A percentile compares a stretch with the other conserved stretches of the same genome.
These are phyloP conservation scores for Cantharis flavilabris DNA, from an alignment of 2,888 invertebrate species.

Conservation along the genomic window DNA sequence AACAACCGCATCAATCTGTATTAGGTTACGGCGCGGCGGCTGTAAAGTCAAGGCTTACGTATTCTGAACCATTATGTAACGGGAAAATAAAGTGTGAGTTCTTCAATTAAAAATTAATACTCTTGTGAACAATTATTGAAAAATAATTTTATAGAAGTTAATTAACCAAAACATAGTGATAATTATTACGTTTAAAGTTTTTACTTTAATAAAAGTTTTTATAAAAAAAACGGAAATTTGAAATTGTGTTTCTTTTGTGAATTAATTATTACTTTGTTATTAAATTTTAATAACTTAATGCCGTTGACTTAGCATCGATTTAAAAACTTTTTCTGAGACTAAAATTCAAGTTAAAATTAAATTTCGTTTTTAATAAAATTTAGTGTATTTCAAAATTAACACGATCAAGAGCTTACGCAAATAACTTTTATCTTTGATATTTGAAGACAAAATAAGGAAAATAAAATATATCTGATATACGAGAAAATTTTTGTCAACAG, in stretches of 20 bases:
- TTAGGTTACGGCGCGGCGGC: too few relatives aligned
- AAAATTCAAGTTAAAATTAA: neutral
- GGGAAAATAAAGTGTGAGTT: too few relatives aligned
- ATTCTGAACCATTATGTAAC: too few relatives aligned
- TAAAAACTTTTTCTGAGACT: neutral
- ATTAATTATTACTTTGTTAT: neutral
- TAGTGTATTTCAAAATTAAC: neutral
- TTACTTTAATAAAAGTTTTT: neutral
- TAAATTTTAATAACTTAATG: neutral
- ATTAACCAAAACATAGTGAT: too few relatives aligned
- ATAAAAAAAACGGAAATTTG: neutral
- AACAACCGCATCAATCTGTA: too few relatives aligned
- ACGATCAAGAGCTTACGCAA: neutral
- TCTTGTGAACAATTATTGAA: too few relatives aligned
- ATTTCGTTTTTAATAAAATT: neutral
- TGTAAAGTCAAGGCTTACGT: too few relatives aligned
- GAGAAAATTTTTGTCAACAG: slow-evolving; percentile 9
- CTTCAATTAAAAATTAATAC: too few relatives aligned
- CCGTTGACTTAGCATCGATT: neutral
- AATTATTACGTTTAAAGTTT: too few relatives aligned
- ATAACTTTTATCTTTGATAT: neutral
- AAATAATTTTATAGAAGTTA: too few relatives aligned
- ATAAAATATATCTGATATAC: neutral
- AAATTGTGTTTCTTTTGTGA: neutral
- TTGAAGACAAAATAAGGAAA: neutral